A percentile compares a stretch with the other conserved stretches of the same genome.
phyloP scores from a whole-genome alignment of 1,140 invertebrate species.

The Homarus americanus region DNA sequence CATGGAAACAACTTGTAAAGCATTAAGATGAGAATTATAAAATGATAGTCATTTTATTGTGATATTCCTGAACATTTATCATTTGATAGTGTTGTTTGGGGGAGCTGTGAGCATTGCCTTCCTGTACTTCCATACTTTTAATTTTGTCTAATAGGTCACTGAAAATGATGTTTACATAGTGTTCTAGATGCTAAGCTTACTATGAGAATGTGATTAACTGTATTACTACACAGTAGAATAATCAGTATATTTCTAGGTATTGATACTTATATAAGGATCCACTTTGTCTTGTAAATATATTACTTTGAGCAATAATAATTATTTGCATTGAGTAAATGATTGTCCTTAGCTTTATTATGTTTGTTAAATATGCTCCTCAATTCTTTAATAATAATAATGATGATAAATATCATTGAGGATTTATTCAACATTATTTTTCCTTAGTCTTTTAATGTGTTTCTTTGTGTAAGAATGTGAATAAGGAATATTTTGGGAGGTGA shows the following conservation, averaged over 20 bases:
- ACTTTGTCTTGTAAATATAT: conserved; percentile 9
- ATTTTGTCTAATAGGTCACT: background rate
- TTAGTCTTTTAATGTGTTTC: too few relatives aligned
- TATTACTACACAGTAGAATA: conserved; percentile 3
- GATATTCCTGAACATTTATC: background rate
- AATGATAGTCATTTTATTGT: background rate
- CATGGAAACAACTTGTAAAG: background rate
- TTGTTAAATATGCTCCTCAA: background rate
- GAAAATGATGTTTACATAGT: background rate
- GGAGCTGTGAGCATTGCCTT: conserved; percentile 12
- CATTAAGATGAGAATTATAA: background rate
- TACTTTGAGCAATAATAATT: conserved; percentile 9
- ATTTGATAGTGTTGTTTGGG: background rate
- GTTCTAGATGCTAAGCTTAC: background rate
- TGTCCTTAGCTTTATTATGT: background rate
- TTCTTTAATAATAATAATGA: conserved; percentile 6
- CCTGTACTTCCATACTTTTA: background rate
- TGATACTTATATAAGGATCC: conserved; percentile 1
- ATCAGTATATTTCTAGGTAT: conserved; percentile 19
- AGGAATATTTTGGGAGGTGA: too few relatives aligned
- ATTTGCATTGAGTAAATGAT: background rate
- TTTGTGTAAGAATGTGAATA: too few relatives aligned
- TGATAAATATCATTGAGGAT: background rate
- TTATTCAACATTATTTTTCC: background rate
- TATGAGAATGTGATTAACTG: background rate